Evolutionary conservation across 2,888 invertebrate species (phyloP).

Genomic region (Noctuana brunneofusca): DNA sequence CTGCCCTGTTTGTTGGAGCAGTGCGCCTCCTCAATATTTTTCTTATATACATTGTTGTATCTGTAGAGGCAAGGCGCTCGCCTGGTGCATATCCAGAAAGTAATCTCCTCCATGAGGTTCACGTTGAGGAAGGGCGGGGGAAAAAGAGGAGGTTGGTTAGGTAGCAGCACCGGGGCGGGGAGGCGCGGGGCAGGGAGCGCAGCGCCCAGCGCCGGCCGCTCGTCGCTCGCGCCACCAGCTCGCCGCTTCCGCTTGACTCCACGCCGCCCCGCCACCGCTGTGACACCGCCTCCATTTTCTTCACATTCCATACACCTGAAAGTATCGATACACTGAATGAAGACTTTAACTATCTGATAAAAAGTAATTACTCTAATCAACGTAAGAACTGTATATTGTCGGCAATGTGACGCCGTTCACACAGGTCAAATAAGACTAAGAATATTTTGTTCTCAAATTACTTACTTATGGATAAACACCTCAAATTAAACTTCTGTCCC

Average conservation of each 20-base stretch:
- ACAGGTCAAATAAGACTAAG: neutral
- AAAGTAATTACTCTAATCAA: neutral
- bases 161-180: constrained; percentile 33
- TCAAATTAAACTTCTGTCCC: neutral
- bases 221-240: constrained; percentile 43
- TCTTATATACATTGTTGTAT: constrained; percentile 63
- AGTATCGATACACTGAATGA: constrained; percentile 28
- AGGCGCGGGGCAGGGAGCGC: constrained; percentile 45
- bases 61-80: constrained; percentile 74
- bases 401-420: neutral
- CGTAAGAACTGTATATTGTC: neutral
- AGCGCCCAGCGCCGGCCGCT: constrained; percentile 56
- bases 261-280: constrained; percentile 45
- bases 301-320: constrained; percentile 72
- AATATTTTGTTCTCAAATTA: neutral
- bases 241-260: constrained; percentile 50
- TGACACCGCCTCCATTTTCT: constrained; percentile 46
- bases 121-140: constrained; percentile 42
- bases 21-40: constrained; percentile 54
- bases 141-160: constrained; percentile 55
- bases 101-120: constrained; percentile 76
- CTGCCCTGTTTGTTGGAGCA: constrained; percentile 56
- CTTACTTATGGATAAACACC: constrained; percentile 3
- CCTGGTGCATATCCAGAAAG: constrained; percentile 74
- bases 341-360: neutral